Percentiles rank a stretch among this genome's conserved stretches.
Evolutionary conservation across 64 coral and sea anemone genomes (phyloP).

Genomic region (Montipora foliosa): DNA sequence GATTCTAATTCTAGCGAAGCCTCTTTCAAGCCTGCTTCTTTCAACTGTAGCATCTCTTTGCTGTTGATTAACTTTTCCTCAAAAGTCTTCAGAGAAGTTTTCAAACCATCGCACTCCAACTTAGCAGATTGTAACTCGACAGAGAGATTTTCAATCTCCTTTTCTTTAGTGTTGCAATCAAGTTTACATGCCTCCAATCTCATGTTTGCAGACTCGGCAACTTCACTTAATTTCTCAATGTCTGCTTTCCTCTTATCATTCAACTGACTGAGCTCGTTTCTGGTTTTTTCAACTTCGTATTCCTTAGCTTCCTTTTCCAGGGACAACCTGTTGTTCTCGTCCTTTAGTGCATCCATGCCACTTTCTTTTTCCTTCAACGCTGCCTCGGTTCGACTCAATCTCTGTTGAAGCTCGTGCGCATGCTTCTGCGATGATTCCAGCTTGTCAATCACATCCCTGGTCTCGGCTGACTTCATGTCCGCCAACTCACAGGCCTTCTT

Average conservation of each 20-base stretch:
- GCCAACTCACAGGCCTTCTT: constrained; percentile 91
- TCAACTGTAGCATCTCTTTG: constrained; percentile 65
- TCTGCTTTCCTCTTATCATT: constrained; percentile 26
- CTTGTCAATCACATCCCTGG: constrained; percentile 80
- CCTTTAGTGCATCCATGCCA: constrained; percentile 34
- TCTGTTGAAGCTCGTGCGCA: constrained; percentile 61
- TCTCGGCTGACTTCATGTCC: constrained; percentile 81
- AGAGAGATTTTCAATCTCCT: constrained; percentile 50
- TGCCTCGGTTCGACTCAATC: constrained; percentile 70
- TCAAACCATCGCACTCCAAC: background rate
- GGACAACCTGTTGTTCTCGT: constrained; percentile 42
- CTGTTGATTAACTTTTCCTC: constrained; percentile 48
- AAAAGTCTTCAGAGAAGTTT: constrained; percentile 17
- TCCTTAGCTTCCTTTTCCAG: constrained; percentile 42
- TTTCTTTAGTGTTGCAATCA: constrained; percentile 31
- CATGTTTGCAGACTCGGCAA: background rate
- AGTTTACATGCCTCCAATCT: constrained; percentile 24
- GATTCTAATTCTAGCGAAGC: constrained; percentile 44
- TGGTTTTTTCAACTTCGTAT: constrained; percentile 43
- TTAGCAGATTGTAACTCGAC: background rate
- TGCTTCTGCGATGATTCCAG: constrained; percentile 75
- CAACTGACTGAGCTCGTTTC: constrained; percentile 33
- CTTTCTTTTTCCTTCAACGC: constrained; percentile 42
- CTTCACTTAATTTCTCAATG: constrained; percentile 50
- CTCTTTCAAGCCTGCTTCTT: constrained; percentile 32